phyloP scores from a whole-genome alignment of 2,888 invertebrate genomes.

The Protonemura montana region DNA sequence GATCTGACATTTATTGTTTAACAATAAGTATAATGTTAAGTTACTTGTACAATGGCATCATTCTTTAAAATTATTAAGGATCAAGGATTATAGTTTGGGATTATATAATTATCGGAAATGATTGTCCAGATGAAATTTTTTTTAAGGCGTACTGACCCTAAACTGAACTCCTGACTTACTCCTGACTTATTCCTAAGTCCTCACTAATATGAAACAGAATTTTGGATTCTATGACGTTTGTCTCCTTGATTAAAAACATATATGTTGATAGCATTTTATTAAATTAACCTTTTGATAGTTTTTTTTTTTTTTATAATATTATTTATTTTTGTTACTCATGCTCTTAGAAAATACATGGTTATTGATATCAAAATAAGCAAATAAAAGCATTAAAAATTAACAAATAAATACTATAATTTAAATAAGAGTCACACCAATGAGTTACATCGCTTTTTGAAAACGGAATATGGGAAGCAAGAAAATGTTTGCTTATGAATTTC shows the following conservation, averaged over 20 bases:
- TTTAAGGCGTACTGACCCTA: too few relatives aligned
- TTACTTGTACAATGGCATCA: not conserved
- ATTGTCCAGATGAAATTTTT: not conserved
- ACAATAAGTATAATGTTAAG: not conserved
- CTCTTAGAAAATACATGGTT: slow-evolving; percentile 7
- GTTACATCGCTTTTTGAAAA: not conserved
- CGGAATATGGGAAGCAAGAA: not conserved
- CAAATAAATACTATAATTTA: slow-evolving; percentile 34
- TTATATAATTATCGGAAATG: not conserved
- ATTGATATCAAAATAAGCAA: slow-evolving; percentile 30
- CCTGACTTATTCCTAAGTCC: too few relatives aligned
- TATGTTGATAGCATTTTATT: not conserved
- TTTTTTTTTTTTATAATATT: not conserved
- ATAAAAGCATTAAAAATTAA: slow-evolving; percentile 18
- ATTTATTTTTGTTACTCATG: slow-evolving; percentile 16
- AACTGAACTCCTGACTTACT: too few relatives aligned
- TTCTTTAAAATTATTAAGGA: too few relatives aligned
- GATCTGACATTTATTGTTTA: not conserved
- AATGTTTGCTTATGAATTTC: not conserved
- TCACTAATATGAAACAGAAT: too few relatives aligned
- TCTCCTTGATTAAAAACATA: not conserved
- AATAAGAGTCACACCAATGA: not conserved
- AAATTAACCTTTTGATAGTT: not conserved
- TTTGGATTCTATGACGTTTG: too few relatives aligned
- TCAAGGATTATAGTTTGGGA: not conserved